A percentile compares a stretch with the other conserved stretches of the same genome.
Evolutionary conservation across 2,797 vertebrate species (phyloP).

Genomic region (Pangasius djambal): DNA sequence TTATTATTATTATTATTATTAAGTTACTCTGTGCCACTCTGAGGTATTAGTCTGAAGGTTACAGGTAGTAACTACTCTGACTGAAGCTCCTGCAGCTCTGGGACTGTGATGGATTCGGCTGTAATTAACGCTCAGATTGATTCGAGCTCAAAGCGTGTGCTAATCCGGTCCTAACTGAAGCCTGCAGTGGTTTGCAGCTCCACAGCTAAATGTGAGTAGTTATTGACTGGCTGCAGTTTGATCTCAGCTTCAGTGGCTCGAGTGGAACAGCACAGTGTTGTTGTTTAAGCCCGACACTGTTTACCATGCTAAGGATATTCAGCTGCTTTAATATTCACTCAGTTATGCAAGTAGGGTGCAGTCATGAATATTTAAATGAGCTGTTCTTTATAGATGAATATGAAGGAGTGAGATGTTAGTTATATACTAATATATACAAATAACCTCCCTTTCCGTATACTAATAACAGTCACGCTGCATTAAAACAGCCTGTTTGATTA

Average conservation of each 20-base stretch:
- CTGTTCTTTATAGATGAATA: neutral
- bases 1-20: neutral
- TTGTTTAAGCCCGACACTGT: conserved; percentile 20
- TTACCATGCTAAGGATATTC: neutral
- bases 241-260: conserved; percentile 31
- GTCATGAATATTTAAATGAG: conserved; percentile 31
- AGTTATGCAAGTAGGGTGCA: conserved; percentile 6
- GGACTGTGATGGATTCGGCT: conserved; percentile 18
- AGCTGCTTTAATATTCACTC: conserved; percentile 30
- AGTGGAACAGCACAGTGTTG: conserved; percentile 4
- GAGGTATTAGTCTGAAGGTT: conserved; percentile 20
- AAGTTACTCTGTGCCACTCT: conserved; percentile 8
- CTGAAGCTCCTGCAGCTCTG: conserved; percentile 16
- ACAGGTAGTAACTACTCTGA: conserved; percentile 20
- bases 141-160: conserved; percentile 40
- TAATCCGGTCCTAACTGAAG: conserved; percentile 45
- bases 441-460: no score
- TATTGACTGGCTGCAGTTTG: conserved; percentile 46
- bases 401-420: neutral
- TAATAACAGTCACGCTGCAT: neutral
- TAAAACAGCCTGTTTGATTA: neutral
- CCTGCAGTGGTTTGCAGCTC: conserved; percentile 33
- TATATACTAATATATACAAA: no score
- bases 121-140: conserved; percentile 54
- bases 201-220: conserved; percentile 35